Evolutionary conservation across 92 coral and sea anemone genomes (phyloP).

Genomic region (Metridium senile): DNA sequence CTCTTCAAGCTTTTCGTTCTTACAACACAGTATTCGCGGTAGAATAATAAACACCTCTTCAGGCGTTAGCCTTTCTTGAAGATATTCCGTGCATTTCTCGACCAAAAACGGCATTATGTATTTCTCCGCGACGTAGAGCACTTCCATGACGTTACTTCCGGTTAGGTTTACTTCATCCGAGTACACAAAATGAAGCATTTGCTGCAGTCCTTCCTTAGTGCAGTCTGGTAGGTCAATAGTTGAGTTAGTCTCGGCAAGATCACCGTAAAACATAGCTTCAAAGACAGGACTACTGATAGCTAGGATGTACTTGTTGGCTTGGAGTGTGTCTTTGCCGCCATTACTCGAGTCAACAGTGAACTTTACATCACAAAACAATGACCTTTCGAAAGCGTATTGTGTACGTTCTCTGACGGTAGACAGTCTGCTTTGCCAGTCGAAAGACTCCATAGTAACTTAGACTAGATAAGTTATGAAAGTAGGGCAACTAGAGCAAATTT

Average conservation of each 20-base stretch:
- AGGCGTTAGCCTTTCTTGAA: neutral
- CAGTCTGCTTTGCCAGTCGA: constrained; percentile 16
- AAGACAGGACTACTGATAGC: constrained; percentile 46
- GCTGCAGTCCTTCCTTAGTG: constrained; percentile 21
- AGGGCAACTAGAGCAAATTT: too few species aligned
- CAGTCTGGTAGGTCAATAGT: constrained; percentile 21
- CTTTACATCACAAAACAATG: constrained; percentile 29
- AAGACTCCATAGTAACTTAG: neutral
- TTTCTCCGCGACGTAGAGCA: constrained; percentile 17
- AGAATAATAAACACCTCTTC: constrained; percentile 23
- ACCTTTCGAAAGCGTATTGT: constrained; percentile 22
- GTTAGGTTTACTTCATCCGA: constrained; percentile 18
- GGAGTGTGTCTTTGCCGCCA: constrained; percentile 7
- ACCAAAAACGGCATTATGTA: constrained; percentile 24
- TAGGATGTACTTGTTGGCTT: constrained; percentile 36
- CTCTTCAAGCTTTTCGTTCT: neutral
- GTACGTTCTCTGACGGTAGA: constrained; percentile 16
- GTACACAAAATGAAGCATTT: constrained; percentile 8
- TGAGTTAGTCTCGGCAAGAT: constrained; percentile 20
- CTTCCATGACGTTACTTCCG: constrained; percentile 31
- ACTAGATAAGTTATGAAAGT: too few species aligned
- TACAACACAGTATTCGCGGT: neutral
- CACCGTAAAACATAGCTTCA: constrained; percentile 33
- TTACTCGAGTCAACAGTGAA: constrained; percentile 11
- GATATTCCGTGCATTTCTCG: constrained; percentile 13